These are phyloP conservation scores for Lysandra coridon DNA, from an alignment of 2,888 invertebrate genomes.

Conservation along the genomic window DNA sequence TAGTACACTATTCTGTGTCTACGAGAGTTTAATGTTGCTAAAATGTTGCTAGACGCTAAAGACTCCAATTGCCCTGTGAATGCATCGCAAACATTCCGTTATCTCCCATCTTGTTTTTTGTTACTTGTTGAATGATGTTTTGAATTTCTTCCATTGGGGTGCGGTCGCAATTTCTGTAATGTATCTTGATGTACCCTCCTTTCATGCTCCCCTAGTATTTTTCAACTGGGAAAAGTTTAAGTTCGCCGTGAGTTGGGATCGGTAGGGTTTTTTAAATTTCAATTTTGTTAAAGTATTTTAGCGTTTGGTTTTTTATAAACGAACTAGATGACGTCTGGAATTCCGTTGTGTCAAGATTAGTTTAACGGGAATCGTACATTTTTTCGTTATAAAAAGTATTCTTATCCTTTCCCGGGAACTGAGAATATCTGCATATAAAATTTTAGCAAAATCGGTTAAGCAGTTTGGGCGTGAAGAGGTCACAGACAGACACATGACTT, in stretches of 20 bases:
- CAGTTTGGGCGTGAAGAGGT: not conserved
- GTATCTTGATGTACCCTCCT: constrained; percentile 20
- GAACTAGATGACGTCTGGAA: not conserved
- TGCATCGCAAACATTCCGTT: constrained; percentile 21
- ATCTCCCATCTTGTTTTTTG: constrained; percentile 24
- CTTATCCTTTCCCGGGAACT: not conserved
- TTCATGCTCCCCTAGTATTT: constrained; percentile 10
- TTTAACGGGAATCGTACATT: not conserved
- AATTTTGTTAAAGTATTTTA: not conserved
- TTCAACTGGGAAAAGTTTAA: constrained; percentile 12
- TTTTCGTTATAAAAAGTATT: not conserved
- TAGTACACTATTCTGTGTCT: not conserved
- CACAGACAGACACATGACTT: too few relatives aligned
- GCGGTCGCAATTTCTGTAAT: constrained; percentile 24
- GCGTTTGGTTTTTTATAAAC: too few relatives aligned
- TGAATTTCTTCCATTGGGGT: constrained; percentile 18
- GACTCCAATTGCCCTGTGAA: constrained; percentile 10
- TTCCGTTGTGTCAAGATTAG: too few relatives aligned
- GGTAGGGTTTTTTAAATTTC: not conserved
- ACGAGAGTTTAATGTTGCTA: constrained; percentile 11
- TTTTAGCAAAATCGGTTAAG: not conserved
- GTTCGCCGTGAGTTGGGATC: not conserved
- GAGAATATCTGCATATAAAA: not conserved
- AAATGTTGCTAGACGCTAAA: not conserved
- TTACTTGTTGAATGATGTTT: not conserved